Base-by-base conservation (phyloP, 2,888 invertebrate species). In the Drosophila pseudotakahashii region DNA sequence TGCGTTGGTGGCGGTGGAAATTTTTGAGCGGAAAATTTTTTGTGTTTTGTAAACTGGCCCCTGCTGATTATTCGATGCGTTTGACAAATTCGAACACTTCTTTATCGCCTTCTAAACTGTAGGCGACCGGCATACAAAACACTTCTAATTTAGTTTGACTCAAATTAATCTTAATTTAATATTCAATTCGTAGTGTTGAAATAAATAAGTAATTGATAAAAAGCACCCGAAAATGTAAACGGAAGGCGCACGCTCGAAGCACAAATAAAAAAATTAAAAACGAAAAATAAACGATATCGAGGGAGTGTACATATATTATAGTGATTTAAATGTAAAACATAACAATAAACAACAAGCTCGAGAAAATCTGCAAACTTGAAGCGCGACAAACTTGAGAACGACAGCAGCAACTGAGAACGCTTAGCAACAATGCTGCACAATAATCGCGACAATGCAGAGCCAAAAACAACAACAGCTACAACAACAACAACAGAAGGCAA, bases 371-470 rank as follows among this genome's bases (percentile, higher is more conserved):
- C 19, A 34, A 64, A 63, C 32, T 64, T 51, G 32, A 44, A 61
- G 42, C 14, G 37, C 41, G 52, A 54, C 23, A 23, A 63, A 52
- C 45, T 47, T 34, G 53, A 54, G 14, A 52, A 57, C 51, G 55
- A 57, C 37, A 63, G 37, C 55, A 55, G 37, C 54, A 66, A 36
- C 54, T 36, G 41, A 53, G 50, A 73, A 69, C 61, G 76, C 58
- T 51, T 66, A 75, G 76, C 77, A 78, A 79, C 69, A 81, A 88
- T 77, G 81, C 76, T 84, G 79, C 77, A 79, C 64, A 82, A 80
- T 68, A 82, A 70, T 58, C 73, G 78, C 73, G 79, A 82, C 72
- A 75, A 77, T 71, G 82, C 34, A 72, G 63, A 73, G 73, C 57
- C 76, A 76, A 78, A 76, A 73, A 68, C 76, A 78, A 57, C 76